Conservation (phyloP, 2,797 vertebrate species). For the Phrynocephalus forsythii region DNA sequence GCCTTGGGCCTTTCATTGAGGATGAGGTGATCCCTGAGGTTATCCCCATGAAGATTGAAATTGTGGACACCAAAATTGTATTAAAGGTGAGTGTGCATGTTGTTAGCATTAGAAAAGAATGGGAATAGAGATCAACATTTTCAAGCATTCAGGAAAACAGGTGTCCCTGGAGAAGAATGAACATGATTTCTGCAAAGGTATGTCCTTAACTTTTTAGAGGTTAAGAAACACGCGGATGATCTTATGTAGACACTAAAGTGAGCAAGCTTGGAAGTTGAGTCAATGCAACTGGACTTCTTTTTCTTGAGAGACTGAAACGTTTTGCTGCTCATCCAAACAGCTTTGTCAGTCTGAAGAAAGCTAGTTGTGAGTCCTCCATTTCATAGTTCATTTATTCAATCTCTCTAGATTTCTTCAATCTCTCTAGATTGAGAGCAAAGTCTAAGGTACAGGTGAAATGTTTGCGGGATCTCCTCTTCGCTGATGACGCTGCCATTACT, state of each 20-base stretch:
- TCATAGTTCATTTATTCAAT: too few relatives aligned
- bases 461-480: too few relatives aligned
- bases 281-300: too few relatives aligned
- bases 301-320: too few relatives aligned
- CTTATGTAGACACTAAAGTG: neutral
- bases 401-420: too few relatives aligned
- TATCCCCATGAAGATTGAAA: constrained; percentile 88
- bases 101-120: neutral
- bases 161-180: neutral
- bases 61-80: constrained; percentile 85
- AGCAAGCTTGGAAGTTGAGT: too few relatives aligned
- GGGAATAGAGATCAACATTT: neutral
- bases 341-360: too few relatives aligned
- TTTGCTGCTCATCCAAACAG: too few relatives aligned
- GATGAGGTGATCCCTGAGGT: constrained; percentile 89
- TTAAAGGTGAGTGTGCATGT: constrained; percentile 82
- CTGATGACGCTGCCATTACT: too few relatives aligned
- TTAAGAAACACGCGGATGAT: neutral
- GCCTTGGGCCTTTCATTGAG: constrained; percentile 92
- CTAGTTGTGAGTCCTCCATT: too few relatives aligned
- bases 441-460: too few relatives aligned
- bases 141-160: neutral
- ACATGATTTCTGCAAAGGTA: neutral
- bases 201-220: neutral
- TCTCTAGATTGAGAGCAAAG: too few relatives aligned